These are phyloP conservation scores for Pitta sordida DNA, from an alignment of 2,113 vertebrate genomes.

Conservation along the genomic window DNA sequence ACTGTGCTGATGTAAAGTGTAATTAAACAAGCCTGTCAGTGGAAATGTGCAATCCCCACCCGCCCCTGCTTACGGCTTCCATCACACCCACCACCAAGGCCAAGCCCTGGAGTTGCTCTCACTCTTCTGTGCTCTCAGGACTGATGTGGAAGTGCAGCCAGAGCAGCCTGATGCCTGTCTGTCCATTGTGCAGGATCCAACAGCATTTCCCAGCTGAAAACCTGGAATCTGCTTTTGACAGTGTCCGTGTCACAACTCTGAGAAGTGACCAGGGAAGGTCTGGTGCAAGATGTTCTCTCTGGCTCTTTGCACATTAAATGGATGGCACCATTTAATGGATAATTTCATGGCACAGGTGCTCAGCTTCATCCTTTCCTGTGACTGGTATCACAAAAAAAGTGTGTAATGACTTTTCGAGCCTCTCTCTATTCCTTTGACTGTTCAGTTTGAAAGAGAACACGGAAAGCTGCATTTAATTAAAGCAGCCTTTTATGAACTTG, in stretches of 20 bases:
- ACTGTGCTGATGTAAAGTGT: not conserved
- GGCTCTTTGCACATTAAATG: not conserved
- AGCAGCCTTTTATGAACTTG: constrained; percentile 13
- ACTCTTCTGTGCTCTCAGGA: not conserved
- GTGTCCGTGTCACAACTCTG: rapidly evolving
- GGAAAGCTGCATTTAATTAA: constrained; percentile 27
- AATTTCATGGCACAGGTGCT: not conserved
- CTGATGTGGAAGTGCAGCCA: not conserved
- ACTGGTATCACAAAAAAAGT: not conserved
- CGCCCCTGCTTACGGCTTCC: not conserved
- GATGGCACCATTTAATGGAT: not conserved
- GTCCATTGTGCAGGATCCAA: not conserved
- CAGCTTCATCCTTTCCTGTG: not conserved
- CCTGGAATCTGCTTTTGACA: not conserved
- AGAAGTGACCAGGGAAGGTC: not conserved
- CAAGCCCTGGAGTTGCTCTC: not conserved
- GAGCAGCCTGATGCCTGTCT: not conserved
- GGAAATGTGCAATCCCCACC: too few species aligned
- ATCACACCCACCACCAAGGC: not conserved
- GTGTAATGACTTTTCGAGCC: not conserved
- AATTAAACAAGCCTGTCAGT: not conserved
- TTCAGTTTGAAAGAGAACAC: not conserved
- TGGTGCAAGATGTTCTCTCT: not conserved
- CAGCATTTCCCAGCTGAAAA: not conserved
- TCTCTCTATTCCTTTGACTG: not conserved